Conservation (phyloP, 1,140 invertebrate genomes). For the Sitodiplosis mosellana region DNA sequence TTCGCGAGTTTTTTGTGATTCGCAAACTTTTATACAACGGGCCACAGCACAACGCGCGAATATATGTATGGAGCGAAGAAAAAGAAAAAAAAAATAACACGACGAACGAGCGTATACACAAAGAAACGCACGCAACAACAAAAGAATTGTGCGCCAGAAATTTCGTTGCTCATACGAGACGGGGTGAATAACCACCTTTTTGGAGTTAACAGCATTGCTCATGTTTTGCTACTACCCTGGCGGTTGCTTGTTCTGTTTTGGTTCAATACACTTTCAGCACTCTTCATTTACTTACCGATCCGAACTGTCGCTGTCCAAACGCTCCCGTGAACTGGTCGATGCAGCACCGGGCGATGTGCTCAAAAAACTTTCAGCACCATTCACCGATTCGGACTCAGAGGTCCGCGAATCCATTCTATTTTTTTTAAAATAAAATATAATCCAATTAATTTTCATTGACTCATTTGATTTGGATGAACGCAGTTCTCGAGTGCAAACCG, state of each 20-base stretch:
- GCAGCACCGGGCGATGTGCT: conserved; percentile 8
- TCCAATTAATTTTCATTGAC: no score
- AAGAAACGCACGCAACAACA: background rate
- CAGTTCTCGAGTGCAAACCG: no score
- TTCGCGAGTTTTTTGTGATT: no score
- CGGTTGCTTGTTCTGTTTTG: no score
- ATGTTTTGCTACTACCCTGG: background rate
- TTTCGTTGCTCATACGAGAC: background rate
- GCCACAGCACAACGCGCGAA: no score
- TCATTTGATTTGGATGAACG: no score
- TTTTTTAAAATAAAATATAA: no score
- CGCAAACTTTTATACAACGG: no score
- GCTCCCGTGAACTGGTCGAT: conserved; percentile 6
- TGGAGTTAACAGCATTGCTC: background rate
- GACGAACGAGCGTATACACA: no score
- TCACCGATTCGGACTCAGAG: conserved; percentile 4
- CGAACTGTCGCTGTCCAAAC: conserved; percentile 23
- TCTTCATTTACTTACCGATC: conserved; percentile 8
- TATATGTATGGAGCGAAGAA: no score
- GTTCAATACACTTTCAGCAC: background rate
- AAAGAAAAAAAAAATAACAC: no score
- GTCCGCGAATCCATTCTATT: conserved; percentile 13
- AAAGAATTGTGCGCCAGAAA: background rate
- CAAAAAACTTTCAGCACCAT: conserved; percentile 5
- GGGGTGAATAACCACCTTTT: background rate